phyloP scores from a whole-genome alignment of 2,113 vertebrate genomes.

The Pao palembangensis region DNA sequence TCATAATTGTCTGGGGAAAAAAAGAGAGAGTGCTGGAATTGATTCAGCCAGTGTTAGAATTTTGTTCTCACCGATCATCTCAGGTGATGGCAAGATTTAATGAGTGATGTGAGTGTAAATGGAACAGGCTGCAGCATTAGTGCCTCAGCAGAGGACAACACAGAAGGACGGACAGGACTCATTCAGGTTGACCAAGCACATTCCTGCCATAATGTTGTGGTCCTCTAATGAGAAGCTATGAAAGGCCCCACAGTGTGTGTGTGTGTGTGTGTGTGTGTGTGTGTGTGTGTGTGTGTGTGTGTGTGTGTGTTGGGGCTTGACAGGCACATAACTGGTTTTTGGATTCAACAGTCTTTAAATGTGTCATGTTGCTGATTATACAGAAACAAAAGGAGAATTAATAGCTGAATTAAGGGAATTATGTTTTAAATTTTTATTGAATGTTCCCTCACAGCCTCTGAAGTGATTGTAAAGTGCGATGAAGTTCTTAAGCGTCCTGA shows the following conservation, averaged over 20 bases:
- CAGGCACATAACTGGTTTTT: background rate
- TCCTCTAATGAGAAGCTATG: slow-evolving; percentile 38
- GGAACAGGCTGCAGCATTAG: too few relatives aligned
- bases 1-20: slow-evolving; percentile 11
- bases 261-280: slow-evolving; percentile 20
- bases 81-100: background rate
- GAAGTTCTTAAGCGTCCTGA: background rate
- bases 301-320: slow-evolving; percentile 29
- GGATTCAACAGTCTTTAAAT: too few relatives aligned
- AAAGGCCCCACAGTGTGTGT: slow-evolving; percentile 51
- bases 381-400: background rate
- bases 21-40: slow-evolving; percentile 7
- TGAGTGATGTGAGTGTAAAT: too few relatives aligned
- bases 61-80: background rate
- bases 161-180: slow-evolving; percentile 9
- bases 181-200: background rate
- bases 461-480: slow-evolving; percentile 8
- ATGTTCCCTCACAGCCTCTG: background rate
- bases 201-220: slow-evolving; percentile 27
- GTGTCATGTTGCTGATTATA: background rate
- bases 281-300: slow-evolving; percentile 17
- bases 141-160: background rate
- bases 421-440: slow-evolving; percentile 4
- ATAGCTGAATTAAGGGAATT: background rate
- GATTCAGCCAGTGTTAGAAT: background rate